Conservation (phyloP, 2,888 invertebrate genomes). For the Ditula angustiorana region DNA sequence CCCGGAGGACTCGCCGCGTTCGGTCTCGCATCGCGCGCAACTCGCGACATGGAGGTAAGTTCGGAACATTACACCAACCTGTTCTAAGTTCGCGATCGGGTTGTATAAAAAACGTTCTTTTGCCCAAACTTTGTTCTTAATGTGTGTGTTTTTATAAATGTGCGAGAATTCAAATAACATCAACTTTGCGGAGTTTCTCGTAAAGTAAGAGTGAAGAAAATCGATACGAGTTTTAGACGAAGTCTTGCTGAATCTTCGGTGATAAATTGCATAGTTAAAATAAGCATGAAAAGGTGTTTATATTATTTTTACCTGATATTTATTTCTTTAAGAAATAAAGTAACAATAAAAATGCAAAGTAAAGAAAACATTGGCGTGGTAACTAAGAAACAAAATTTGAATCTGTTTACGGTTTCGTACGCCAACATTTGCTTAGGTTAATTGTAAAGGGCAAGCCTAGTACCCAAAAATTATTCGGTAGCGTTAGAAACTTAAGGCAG, state of each 20-base stretch:
- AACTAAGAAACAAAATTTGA: conserved; percentile 24
- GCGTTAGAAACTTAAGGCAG: conserved; percentile 36
- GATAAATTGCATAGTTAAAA: neutral
- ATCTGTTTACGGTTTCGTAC: conserved; percentile 12
- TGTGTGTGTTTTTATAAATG: neutral
- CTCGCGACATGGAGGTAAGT: conserved; percentile 38
- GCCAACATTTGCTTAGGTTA: conserved; percentile 22
- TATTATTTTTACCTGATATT: neutral
- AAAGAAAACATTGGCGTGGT: neutral
- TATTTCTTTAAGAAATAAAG: neutral
- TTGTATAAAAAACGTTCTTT: too few species aligned
- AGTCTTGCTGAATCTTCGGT: neutral
- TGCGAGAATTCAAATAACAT: neutral
- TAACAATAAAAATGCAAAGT: too few species aligned
- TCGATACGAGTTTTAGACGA: conserved; percentile 4
- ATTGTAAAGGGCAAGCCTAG: conserved; percentile 27
- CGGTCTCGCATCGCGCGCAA: conserved; percentile 25
- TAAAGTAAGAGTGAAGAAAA: conserved; percentile 18
- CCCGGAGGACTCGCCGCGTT: conserved; percentile 42
- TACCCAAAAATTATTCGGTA: conserved; percentile 36
- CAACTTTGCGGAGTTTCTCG: conserved; percentile 9
- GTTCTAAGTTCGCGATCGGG: too few species aligned
- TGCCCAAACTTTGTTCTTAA: neutral
- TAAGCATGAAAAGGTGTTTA: too few species aligned
- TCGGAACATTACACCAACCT: conserved; percentile 26